Conservation (phyloP, 1,140 invertebrate species). For the Panagrolaimus sp. region DNA sequence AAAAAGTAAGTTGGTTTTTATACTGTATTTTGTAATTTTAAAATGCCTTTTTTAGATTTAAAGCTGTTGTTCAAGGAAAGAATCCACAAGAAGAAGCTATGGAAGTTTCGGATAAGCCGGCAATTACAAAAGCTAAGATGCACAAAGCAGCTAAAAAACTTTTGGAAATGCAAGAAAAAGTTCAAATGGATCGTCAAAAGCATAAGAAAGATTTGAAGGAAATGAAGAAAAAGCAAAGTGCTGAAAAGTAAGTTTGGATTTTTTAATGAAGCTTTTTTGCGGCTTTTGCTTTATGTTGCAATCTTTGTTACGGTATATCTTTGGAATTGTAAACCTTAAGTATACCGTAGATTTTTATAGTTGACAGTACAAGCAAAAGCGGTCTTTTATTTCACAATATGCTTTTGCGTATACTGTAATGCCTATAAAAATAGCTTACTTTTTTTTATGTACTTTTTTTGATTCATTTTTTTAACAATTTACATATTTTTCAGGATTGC, state of each 20-base stretch:
- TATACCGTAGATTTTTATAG: no score
- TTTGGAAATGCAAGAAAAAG: neutral
- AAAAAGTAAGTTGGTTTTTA: slow-evolving; percentile 39
- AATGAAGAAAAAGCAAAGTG: slow-evolving; percentile 16
- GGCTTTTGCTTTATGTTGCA: no score
- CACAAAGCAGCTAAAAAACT: slow-evolving; percentile 10
- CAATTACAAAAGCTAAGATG: neutral
- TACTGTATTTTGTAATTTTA: no score
- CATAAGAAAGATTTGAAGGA: slow-evolving; percentile 24
- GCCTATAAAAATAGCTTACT: no score
- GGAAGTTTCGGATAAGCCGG: slow-evolving; percentile 8
- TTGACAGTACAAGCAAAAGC: no score
- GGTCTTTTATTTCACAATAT: no score
- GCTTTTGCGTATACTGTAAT: no score
- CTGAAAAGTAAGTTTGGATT: neutral
- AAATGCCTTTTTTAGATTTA: slow-evolving; percentile 23
- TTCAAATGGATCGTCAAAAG: slow-evolving; percentile 17
- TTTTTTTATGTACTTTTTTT: no score
- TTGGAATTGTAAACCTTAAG: no score
- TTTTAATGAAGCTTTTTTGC: neutral
- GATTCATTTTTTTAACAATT: neutral
- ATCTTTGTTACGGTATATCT: no score
- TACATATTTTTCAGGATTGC: neutral
- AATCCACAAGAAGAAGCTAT: slow-evolving; percentile 29
- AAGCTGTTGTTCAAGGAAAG: slow-evolving; percentile 28